A percentile compares a stretch with the other conserved stretches of the same genome.
phyloP scores from a whole-genome alignment of 1,140 invertebrate species.

The Halesus radiatus region DNA sequence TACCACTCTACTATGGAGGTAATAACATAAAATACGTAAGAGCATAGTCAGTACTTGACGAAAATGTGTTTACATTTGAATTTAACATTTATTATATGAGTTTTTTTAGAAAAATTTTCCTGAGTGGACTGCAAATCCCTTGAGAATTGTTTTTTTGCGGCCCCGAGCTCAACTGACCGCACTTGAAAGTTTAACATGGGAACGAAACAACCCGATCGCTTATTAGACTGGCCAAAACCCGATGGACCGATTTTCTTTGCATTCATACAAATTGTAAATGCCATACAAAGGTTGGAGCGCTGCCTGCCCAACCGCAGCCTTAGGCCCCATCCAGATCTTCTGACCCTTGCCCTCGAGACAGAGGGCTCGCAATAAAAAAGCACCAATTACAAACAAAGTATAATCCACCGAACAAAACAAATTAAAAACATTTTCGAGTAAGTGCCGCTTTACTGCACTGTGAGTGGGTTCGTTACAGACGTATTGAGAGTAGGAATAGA shows the following conservation, averaged over 20 bases:
- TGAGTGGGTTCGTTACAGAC: background rate
- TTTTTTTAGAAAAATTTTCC: too few relatives aligned
- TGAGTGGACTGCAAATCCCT: too few relatives aligned
- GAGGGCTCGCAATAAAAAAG: background rate
- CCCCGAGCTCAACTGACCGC: constrained; percentile 3
- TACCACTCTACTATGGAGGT: too few relatives aligned
- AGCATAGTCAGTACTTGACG: too few relatives aligned
- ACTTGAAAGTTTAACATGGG: constrained; percentile 30
- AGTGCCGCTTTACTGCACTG: background rate
- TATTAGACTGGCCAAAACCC: constrained; percentile 44
- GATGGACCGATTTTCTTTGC: constrained; percentile 53
- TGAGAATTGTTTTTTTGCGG: constrained; percentile 1
- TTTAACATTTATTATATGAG: too few relatives aligned
- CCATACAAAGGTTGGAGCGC: constrained; percentile 51
- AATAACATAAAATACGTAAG: too few relatives aligned
- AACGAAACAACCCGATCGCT: constrained; percentile 1
- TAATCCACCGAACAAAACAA: background rate
- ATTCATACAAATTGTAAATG: constrained; percentile 55
- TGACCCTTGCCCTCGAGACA: background rate
- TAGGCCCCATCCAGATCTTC: constrained; percentile 6
- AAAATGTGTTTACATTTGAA: too few relatives aligned
- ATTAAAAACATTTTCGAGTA: background rate
- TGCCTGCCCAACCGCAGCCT: constrained; percentile 32
- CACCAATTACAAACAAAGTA: background rate
- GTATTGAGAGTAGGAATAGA: constrained; percentile 51